These are phyloP conservation scores for Chironomus tentans DNA, from an alignment of 2,888 invertebrate genomes.

Conservation along the genomic window DNA sequence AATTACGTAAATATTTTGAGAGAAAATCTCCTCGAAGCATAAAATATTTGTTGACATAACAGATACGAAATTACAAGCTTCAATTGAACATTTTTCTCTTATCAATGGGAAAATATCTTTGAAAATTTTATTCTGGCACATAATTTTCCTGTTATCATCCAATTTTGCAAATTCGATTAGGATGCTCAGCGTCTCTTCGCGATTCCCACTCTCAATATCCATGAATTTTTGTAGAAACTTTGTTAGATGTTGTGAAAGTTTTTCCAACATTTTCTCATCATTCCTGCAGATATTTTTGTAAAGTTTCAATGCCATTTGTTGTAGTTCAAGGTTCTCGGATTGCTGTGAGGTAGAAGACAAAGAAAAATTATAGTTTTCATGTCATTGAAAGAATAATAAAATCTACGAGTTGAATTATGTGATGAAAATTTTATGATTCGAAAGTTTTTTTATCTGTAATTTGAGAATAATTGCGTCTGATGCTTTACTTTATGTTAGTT, in stretches of 20 bases:
- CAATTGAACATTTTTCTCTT: not conserved
- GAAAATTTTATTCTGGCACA: not conserved
- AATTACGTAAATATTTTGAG: constrained; percentile 1
- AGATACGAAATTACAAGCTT: not conserved
- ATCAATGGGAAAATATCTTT: not conserved
- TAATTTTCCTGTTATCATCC: constrained; percentile 1
- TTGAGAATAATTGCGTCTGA: no score
- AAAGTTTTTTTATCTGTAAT: no score
- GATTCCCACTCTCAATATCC: not conserved
- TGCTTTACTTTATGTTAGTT: no score
- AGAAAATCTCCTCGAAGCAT: not conserved
- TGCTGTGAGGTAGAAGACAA: not conserved
- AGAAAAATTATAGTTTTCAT: no score
- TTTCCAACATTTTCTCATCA: not conserved
- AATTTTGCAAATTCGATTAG: not conserved
- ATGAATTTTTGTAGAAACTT: not conserved
- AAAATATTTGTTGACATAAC: not conserved
- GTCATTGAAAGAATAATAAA: no score
- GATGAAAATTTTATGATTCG: no score
- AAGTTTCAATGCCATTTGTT: constrained; percentile 4
- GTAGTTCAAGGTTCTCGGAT: not conserved
- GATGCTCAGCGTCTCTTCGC: not conserved
- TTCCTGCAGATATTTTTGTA: not conserved
- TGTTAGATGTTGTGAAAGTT: not conserved
- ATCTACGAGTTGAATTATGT: no score